phyloP scores from a whole-genome alignment of 1,140 invertebrate species.

The Zaprionus lachaisei region DNA sequence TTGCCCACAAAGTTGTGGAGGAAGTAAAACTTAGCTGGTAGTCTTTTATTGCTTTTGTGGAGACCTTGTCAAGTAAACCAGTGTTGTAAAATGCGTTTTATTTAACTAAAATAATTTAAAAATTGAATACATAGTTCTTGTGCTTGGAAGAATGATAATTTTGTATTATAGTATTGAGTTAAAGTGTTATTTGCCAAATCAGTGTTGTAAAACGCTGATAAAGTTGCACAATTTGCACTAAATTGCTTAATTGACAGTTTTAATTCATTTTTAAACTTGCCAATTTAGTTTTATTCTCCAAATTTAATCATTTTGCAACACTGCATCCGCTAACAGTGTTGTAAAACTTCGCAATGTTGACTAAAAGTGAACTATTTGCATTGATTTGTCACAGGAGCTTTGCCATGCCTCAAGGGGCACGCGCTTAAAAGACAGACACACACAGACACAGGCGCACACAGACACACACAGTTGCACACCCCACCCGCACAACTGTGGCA shows the following conservation, averaged over 20 bases:
- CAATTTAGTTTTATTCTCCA: neutral
- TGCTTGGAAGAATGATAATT: too few relatives aligned
- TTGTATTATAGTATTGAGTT: too few relatives aligned
- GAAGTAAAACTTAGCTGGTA: too few relatives aligned
- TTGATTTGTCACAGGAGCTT: slow-evolving; percentile 20
- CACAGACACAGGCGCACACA: neutral
- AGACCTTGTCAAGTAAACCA: neutral
- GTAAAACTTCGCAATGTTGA: slow-evolving; percentile 5
- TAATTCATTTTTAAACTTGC: neutral
- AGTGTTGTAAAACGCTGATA: slow-evolving; percentile 2
- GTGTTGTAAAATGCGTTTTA: neutral
- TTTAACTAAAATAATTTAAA: neutral
- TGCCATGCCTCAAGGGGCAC: slow-evolving; percentile 9
- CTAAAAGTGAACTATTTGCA: slow-evolving; percentile 5
- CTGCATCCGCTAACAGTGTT: neutral
- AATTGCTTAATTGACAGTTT: too few relatives aligned
- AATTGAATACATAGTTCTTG: too few relatives aligned
- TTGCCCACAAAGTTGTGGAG: too few relatives aligned
- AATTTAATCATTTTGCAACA: neutral
- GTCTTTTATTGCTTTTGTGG: too few relatives aligned
- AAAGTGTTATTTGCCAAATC: neutral
- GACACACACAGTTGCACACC: neutral
- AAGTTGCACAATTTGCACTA: neutral
- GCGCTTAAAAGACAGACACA: slow-evolving; percentile 5
- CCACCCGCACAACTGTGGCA: slow-evolving; percentile 3